Conservation (phyloP, 2,888 invertebrate genomes). For the Timema cristinae region DNA sequence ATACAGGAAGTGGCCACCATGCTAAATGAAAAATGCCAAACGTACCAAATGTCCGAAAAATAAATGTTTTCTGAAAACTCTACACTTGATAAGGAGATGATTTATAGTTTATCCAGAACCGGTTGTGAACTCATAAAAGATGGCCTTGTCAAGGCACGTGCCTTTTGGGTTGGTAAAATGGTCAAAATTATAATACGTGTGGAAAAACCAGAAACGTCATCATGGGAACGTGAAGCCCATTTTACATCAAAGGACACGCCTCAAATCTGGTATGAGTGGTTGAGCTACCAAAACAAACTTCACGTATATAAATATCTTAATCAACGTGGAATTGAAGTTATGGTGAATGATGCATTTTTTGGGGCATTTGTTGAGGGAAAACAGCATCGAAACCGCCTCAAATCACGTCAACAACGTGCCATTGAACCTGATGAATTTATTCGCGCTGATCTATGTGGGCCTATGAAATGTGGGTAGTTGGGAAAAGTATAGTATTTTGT, state of each 20-base stretch:
- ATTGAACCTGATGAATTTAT: slow-evolving; percentile 33
- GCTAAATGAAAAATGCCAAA: too few relatives aligned
- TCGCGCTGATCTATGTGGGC: slow-evolving; percentile 35
- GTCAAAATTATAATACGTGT: neutral
- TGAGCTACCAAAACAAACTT: slow-evolving; percentile 33
- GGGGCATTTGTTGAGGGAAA: slow-evolving; percentile 34
- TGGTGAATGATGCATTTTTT: slow-evolving; percentile 28
- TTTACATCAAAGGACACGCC: slow-evolving; percentile 23
- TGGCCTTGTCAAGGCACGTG: slow-evolving; percentile 19
- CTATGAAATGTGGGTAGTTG: slow-evolving; percentile 32
- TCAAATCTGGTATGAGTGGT: slow-evolving; percentile 34
- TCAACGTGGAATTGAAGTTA: slow-evolving; percentile 27
- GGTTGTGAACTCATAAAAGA: too few relatives aligned
- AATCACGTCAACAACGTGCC: neutral
- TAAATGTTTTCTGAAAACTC: too few relatives aligned
- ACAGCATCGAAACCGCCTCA: slow-evolving; percentile 28
- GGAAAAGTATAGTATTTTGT: slow-evolving; percentile 36
- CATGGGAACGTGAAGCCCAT: neutral
- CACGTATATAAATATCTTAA: slow-evolving; percentile 32
- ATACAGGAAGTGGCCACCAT: too few relatives aligned
- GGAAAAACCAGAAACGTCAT: neutral
- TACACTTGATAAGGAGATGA: too few relatives aligned
- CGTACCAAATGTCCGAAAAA: too few relatives aligned
- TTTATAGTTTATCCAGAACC: too few relatives aligned
- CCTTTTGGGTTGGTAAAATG: neutral